phyloP scores from a whole-genome alignment of 1,140 invertebrate genomes.

The Meteorus sp. region DNA sequence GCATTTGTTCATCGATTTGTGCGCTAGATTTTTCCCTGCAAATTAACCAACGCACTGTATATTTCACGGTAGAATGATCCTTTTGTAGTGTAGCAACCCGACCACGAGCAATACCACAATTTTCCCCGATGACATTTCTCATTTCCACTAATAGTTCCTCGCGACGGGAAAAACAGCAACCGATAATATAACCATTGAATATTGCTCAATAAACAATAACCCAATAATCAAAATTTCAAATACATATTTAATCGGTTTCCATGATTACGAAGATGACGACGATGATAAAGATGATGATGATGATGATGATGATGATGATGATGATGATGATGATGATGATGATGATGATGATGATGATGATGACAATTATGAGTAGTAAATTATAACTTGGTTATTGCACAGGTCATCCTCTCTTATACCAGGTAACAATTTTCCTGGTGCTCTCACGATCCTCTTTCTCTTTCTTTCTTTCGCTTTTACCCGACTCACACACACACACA shows the following conservation, averaged over 20 bases:
- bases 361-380: too few species aligned
- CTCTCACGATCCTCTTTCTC: not conserved
- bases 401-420: too few species aligned
- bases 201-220: not conserved
- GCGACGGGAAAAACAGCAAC: not conserved
- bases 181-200: not conserved
- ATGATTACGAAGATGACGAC: too few species aligned
- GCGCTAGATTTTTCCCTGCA: constrained; percentile 46
- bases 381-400: too few species aligned
- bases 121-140: constrained; percentile 49
- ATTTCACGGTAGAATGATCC: constrained; percentile 50
- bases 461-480: not conserved
- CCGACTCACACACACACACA: too few species aligned
- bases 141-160: not conserved
- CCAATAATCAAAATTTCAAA: too few species aligned
- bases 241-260: too few species aligned
- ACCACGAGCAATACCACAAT: not conserved
- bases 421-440: too few species aligned
- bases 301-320: too few species aligned
- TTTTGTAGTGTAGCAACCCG: constrained; percentile 48
- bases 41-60: constrained; percentile 44
- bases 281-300: too few species aligned
- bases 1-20: constrained; percentile 39
- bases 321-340: too few species aligned
- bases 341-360: too few species aligned